Evolutionary conservation across 2,888 invertebrate species (phyloP), one percentile per base, ranked within the genome.

Genomic region (Stegana nigrithorax): DNA sequence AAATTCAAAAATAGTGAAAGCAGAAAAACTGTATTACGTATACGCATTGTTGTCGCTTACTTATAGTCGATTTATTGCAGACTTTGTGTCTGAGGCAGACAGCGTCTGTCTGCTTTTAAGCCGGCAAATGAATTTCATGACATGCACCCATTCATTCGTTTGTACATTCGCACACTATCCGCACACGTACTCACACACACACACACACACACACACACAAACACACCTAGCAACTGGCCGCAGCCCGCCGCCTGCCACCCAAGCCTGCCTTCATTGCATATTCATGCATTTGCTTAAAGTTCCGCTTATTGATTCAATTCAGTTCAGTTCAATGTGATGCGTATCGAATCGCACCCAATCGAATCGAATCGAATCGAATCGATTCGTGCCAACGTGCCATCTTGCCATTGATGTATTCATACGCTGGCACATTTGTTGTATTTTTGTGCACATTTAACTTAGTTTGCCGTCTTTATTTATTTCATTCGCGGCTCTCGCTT

Each of bases 231-330:
- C 10, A 32, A 32, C 2, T 5, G n/a, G 3, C 32, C 2, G 2
- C 32, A 32, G 32, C 32, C 32, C 2, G 10, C 5, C 2, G 32
- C n/a, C n/a, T 32, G 32, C 10, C n/a, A n/a, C n/a, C n/a, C n/a
- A n/a, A n/a, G 14, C 17, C 12, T 47, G n/a, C 47, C n/a, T 25
- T 17, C 47, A 21, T 47, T 47, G 47, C 25, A 47, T 47, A 47
- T 47, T 47, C 47, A 47, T 23, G 25, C 19, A 12, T 47, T 47
- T 21, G n/a, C 23, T 10, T 47, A 47, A 12, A n/a, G 21, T n/a
- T 39, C 39, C n/a, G n/a, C n/a, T 23, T 23, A 47, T 47, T 47
- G 47, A 47, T 47, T 47, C n/a, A n/a, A 21, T 47, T 25, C 21
- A 17, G 23, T 47, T 21, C n/a, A 25, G 23, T 21, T 25, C 47